Evolutionary conservation across 2,797 vertebrate genomes (phyloP).

Genomic region (Anabas testudineus): DNA sequence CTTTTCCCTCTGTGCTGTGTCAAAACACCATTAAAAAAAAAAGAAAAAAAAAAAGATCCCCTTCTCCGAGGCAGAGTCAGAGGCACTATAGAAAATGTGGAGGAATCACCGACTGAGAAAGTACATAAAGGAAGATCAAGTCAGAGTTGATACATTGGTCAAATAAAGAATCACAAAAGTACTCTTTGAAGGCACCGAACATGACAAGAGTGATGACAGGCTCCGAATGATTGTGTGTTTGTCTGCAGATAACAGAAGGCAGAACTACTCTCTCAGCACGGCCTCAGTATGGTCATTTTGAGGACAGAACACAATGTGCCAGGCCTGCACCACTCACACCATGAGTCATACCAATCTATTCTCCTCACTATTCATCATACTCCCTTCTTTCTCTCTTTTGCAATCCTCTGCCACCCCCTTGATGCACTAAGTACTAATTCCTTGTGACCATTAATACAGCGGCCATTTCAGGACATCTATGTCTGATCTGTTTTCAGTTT

Average conservation of each 20-base stretch:
- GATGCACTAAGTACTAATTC: neutral
- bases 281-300: slow-evolving; percentile 46
- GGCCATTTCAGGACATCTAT: slow-evolving; percentile 1
- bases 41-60: neutral
- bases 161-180: slow-evolving; percentile 3
- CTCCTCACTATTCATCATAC: slow-evolving; percentile 40
- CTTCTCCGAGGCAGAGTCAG: neutral
- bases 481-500: neutral
- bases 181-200: neutral
- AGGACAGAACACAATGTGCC: slow-evolving; percentile 61
- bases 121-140: neutral
- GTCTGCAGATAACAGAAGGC: slow-evolving; percentile 50
- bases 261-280: slow-evolving; percentile 27
- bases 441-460: no score
- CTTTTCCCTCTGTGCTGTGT: neutral
- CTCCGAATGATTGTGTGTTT: slow-evolving; percentile 32
- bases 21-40: neutral
- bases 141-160: neutral
- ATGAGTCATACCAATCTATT: slow-evolving; percentile 58
- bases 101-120: neutral
- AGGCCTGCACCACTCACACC: slow-evolving; percentile 35
- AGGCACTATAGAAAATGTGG: slow-evolving; percentile 1
- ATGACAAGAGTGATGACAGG: slow-evolving; percentile 21
- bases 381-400: slow-evolving; percentile 9
- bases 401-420: neutral